Base-by-base conservation (phyloP, 2,797 vertebrate species). In the Merluccius polli region DNA sequence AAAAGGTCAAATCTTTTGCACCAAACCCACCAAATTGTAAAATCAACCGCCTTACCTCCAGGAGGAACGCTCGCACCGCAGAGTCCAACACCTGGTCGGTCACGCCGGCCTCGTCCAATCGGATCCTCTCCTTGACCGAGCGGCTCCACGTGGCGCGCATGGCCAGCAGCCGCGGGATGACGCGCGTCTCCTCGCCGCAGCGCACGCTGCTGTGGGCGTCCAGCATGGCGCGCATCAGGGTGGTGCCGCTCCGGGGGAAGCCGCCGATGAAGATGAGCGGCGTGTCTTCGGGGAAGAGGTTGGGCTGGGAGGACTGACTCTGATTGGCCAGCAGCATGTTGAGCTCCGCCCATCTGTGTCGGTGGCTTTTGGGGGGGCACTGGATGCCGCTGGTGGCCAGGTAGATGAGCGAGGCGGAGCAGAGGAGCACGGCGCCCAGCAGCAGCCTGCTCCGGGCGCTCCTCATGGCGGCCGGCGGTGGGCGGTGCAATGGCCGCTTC, bases 201-300 rank as follows among this genome's bases (percentile, higher is more conserved):
- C 96, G 94, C 33, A 98, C 90, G 0, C 95, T 92, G 0, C 93
- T 94, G 80, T 98, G 96, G 29, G 96, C 97, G 1, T 98, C 96
- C 72, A 98, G 89, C 97, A 98, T 98, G 79, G 96, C 97, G 0
- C 97, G 91, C 96, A 98, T 98, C 32, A 98, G 90, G 0, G 97
- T 98, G 48, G 97, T 98, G 81, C 97, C 97, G 8, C 97, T 98
- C 52, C 96, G 91, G 63, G 97, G 97, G 0, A 98, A 96, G 38
- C 96, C 97, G 0, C 97, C 97, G 24, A 98, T 96, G 86, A 98
- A 98, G 83, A 98, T 97, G 74, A 98, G 93, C 11, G 96, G 96
- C 85, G 95, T 96, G 90, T 97, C 96, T 83, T 98, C 97, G 24
- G 95, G 94, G 79, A 97, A 95, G 78, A 93, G 85, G 65, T 91